Percentiles rank a stretch among this genome's conserved stretches.
Evolutionary conservation across 1,140 invertebrate species (phyloP).

Genomic region (Listronotus oregonensis): DNA sequence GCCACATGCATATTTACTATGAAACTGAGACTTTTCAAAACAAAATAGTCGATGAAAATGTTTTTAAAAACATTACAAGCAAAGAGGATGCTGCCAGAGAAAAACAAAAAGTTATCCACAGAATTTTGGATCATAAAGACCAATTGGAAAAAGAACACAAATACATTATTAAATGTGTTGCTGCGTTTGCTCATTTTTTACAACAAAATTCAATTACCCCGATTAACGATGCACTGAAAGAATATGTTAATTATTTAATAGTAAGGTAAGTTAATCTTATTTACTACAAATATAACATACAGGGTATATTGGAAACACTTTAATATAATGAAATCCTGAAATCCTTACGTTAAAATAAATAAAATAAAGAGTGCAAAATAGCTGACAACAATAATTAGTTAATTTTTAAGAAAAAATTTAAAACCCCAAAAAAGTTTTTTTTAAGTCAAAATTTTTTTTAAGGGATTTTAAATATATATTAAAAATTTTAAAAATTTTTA

Average conservation of each 20-base stretch:
- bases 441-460: too few species aligned
- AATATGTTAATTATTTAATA: conserved; percentile 43
- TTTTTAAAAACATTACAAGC: conserved; percentile 32
- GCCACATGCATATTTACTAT: conserved; percentile 46
- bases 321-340: too few species aligned
- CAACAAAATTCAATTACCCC: conserved; percentile 42
- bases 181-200: conserved; percentile 42
- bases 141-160: conserved; percentile 37
- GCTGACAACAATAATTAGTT: too few species aligned
- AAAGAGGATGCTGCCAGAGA: conserved; percentile 26
- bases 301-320: too few species aligned
- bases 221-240: conserved; percentile 41
- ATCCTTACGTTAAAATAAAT: too few species aligned
- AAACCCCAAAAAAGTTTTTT: too few species aligned
- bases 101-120: conserved; percentile 25
- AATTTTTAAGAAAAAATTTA: too few species aligned
- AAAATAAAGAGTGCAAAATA: too few species aligned
- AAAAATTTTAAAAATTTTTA: too few species aligned
- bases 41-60: conserved; percentile 31
- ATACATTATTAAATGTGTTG: conserved; percentile 33
- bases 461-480: too few species aligned
- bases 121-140: conserved; percentile 21
- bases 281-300: too few species aligned
- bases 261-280: conserved; percentile 29
- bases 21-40: conserved; percentile 36